Evolutionary conservation across 1,140 invertebrate genomes (phyloP).

Genomic region (Hycleus phaleratus): DNA sequence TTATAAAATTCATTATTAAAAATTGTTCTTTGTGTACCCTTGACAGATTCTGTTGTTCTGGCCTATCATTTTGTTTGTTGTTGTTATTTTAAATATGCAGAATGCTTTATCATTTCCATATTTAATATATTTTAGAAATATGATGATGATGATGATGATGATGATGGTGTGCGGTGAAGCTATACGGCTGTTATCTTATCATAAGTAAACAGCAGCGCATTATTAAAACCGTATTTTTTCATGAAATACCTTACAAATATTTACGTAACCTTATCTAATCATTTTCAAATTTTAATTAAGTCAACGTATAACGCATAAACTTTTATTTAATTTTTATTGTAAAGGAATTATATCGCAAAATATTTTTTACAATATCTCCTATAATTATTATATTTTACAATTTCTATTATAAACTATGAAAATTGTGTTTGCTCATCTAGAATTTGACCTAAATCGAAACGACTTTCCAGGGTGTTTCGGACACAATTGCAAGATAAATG

Average conservation of each 20-base stretch:
- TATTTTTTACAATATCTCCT: no score
- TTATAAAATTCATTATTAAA: no score
- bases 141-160: not conserved
- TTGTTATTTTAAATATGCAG: conserved; percentile 2
- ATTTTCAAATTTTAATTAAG: conserved; percentile 14
- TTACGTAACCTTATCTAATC: conserved; percentile 9
- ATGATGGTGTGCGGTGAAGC: not conserved
- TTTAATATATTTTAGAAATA: conserved; percentile 13
- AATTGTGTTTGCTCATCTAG: no score
- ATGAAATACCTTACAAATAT: conserved; percentile 12
- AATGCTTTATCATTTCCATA: conserved; percentile 8
- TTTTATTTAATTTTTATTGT: no score
- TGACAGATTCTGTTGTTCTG: not conserved
- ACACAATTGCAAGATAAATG: no score
- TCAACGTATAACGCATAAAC: not conserved
- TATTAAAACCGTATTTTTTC: conserved; percentile 12
- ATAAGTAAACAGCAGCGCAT: conserved; percentile 10
- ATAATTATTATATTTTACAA: no score
- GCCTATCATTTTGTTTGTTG: no score
- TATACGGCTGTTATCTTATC: conserved; percentile 7
- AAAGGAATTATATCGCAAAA: no score
- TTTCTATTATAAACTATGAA: no score
- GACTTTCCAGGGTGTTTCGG: no score
- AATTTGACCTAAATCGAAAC: no score
- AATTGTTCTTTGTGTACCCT: no score